Evolutionary conservation across 2,797 vertebrate species (phyloP), one percentile per base, ranked within the genome.

Genomic region (Decapterus maruadsi): DNA sequence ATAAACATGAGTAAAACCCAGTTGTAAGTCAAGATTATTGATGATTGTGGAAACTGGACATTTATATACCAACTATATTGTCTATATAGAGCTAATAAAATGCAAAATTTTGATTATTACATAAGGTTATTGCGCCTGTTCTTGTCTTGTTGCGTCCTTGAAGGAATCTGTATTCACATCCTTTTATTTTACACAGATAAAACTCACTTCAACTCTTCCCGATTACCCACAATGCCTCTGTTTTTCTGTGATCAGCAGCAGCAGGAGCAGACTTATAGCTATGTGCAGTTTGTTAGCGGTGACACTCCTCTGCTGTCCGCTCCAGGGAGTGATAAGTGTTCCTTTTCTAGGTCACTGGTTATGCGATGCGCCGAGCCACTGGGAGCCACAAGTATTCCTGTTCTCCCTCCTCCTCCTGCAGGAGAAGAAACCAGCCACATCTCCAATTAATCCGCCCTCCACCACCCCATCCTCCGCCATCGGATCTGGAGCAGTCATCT

Each of bases 271-370:
- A 83, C 83, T 85, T 50, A 77, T 26, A 26, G 83, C 72, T 61
- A 5, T 22, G 50, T 73, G 78, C 59, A 26, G 61, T 89, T 90
- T 34, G 55, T 83, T 86, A 86, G 73, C 68, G 74, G 72, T 12
- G 72, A 46, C 65, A 72, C 85, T 90, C 70, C 82, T 87, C 72
- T 51, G 76, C 78, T 80, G 71, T 82, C 90, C 87, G 61, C 92
- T 93, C 93, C 81, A 72, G 92, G 92, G 92, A 93, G 93, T 90
- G 93, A 93, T 94, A 90, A 94, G 90, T 79, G 87, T 90, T 93
- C 86, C 80, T 94, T 95, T 95, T 95, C 94, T 95, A 95, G 95
- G 94, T 95, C 95, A 95, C 88, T 87, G 83, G 87, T 92, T 92
- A 89, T 92, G 91, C 62, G 92, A 92, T 76, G 91, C 84, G 59